Conservation (phyloP, 2,888 invertebrate genomes). For the Craniophora ligustri region DNA sequence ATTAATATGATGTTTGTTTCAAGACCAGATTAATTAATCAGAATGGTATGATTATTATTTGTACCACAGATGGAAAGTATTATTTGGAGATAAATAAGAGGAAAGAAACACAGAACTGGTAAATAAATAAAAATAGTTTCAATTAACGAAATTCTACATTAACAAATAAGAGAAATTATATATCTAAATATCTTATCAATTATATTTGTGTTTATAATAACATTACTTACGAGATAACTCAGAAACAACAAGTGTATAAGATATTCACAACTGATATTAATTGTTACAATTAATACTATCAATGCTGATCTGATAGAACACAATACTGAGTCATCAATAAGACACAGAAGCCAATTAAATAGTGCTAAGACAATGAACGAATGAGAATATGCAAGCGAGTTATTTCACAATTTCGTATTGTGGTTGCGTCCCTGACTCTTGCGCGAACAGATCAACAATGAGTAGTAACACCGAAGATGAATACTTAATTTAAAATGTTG, state of each 20-base stretch:
- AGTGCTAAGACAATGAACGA: slow-evolving; percentile 64
- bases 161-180: too few relatives aligned
- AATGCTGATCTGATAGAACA: slow-evolving; percentile 37
- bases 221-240: slow-evolving; percentile 26
- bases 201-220: neutral
- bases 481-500: slow-evolving; percentile 24
- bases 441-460: slow-evolving; percentile 50
- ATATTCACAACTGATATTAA: slow-evolving; percentile 13
- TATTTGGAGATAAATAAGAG: too few relatives aligned
- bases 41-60: too few relatives aligned
- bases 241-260: too few relatives aligned
- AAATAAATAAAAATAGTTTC: too few relatives aligned
- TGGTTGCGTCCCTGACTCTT: slow-evolving; percentile 51
- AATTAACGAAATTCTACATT: too few relatives aligned
- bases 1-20: too few relatives aligned
- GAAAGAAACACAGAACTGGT: too few relatives aligned
- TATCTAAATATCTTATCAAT: neutral
- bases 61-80: too few relatives aligned
- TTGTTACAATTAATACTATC: slow-evolving; percentile 11
- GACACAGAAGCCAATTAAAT: slow-evolving; percentile 63
- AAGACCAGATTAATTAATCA: too few relatives aligned
- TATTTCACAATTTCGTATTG: slow-evolving; percentile 70
- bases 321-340: slow-evolving; percentile 56
- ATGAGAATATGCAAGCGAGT: slow-evolving; percentile 58
- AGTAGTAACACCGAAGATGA: slow-evolving; percentile 33